Evolutionary conservation across 1,140 invertebrate species (phyloP), one percentile per base, ranked within the genome.

Genomic region (Plodia interpunctella): DNA sequence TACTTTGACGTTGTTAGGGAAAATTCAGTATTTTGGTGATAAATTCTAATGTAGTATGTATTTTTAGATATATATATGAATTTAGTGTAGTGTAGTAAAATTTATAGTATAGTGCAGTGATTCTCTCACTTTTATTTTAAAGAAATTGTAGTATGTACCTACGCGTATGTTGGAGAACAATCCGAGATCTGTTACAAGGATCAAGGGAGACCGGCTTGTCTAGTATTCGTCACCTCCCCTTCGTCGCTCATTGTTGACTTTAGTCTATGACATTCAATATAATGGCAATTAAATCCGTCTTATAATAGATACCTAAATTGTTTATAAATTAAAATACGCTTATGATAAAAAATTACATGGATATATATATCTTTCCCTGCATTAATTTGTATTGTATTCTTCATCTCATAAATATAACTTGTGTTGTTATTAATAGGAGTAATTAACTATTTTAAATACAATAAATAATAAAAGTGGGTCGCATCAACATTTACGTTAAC

Each of bases 171-270:
- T 68, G 61, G 67, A 68, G 60, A 70, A 74, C 70, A 64, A 72
- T 74, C 63, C 65, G 56, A 55, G 64, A 74, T 76, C 58, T 56
- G 68, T 76, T 68, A 63, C 68, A 66, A 65, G 58, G 58, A 60
- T 68, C 72, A 68, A 73, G 70, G 68, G 64, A 57, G 77, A 76
- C 76, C 68, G 65, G 75, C 53, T 64, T 30, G 60, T 59, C 38
- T 15, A 17, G 13, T 15, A 10, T 44, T 15, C 15, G 38, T 15
- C 32, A n/a, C 13, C 38, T 44, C 6, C 10, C n/a, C 15, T 44
- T 44, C 15, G 38, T 17, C 3, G 15, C 15, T n/a, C 63, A 65
- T 62, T 62, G 60, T 55, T 70, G 49, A 59, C 53, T 55, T 17
- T 21, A 11, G 38, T 10, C 18, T 35, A 3, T 35, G 52, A 58